Evolutionary conservation across 2,888 invertebrate species (phyloP).

Genomic region (Petrophora chlorosata): DNA sequence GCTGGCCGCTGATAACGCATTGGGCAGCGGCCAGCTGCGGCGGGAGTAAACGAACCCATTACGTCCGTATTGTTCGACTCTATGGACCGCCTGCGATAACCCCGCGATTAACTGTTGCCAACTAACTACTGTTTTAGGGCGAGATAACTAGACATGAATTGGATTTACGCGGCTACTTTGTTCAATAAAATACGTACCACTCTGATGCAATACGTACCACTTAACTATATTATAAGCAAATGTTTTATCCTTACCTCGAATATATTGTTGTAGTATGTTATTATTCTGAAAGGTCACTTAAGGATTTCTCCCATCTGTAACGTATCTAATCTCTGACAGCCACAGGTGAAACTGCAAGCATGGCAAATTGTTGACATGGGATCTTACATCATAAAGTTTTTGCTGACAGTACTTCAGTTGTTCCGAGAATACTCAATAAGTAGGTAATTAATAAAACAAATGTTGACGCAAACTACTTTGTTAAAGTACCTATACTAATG

Average conservation of each 20-base stretch:
- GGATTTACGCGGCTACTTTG: conserved; percentile 24
- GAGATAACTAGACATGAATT: conserved; percentile 21
- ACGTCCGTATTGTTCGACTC: conserved; percentile 28
- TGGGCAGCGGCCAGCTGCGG: conserved; percentile 50
- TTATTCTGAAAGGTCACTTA: too few species aligned
- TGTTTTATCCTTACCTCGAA: too few species aligned
- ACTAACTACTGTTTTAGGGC: conserved; percentile 35
- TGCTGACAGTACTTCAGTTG: conserved; percentile 9
- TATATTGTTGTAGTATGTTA: too few species aligned
- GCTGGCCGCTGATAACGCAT: conserved; percentile 68
- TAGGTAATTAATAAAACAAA: neutral
- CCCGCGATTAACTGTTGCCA: conserved; percentile 56
- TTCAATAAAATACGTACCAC: too few species aligned
- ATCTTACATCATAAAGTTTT: conserved; percentile 1
- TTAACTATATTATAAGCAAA: too few species aligned
- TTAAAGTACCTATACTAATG: neutral
- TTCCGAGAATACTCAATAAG: conserved; percentile 10
- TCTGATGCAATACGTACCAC: too few species aligned
- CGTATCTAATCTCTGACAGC: too few species aligned
- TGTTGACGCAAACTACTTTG: neutral
- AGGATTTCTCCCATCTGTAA: too few species aligned
- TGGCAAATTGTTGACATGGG: conserved; percentile 12
- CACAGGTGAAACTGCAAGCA: neutral
- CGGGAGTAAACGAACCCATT: conserved; percentile 71
- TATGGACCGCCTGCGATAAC: conserved; percentile 53